Percentiles rank a stretch among this genome's conserved stretches.
Conservation (phyloP, 1,140 invertebrate species). For the Cyrtorhinus lividipennis region DNA sequence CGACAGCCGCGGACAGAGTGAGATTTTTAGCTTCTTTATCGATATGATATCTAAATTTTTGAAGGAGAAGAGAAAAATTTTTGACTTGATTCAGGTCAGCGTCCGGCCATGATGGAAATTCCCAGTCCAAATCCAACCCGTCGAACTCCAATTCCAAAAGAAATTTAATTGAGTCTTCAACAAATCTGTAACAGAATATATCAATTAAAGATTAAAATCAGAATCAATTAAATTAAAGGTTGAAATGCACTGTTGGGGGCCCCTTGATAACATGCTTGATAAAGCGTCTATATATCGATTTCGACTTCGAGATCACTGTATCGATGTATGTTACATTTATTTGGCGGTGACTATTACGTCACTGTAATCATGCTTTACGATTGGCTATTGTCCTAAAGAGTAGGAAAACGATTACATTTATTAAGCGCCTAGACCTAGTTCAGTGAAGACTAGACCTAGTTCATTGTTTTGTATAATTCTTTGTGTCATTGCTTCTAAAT, state of each 20-base stretch:
- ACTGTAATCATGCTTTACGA: too few species aligned
- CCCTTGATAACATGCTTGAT: too few species aligned
- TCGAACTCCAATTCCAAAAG: conserved; percentile 51
- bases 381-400: neutral
- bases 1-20: conserved; percentile 58
- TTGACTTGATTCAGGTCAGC: conserved; percentile 39
- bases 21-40: conserved; percentile 38
- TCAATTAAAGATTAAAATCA: neutral
- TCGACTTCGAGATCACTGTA: too few species aligned
- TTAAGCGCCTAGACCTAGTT: too few species aligned
- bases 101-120: conserved; percentile 54
- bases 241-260: too few species aligned
- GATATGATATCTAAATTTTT: conserved; percentile 51
- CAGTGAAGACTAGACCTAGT: too few species aligned
- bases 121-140: conserved; percentile 77
- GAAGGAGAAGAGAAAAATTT: conserved; percentile 54
- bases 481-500: too few species aligned
- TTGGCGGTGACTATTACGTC: too few species aligned
- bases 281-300: too few species aligned
- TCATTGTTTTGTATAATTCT: too few species aligned
- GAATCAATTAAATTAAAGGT: too few species aligned
- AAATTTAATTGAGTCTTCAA: conserved; percentile 44
- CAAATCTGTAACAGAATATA: conserved; percentile 41
- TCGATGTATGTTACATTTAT: too few species aligned
- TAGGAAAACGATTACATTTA: neutral